Evolutionary conservation across 2,113 vertebrate species (phyloP).

Genomic region (Thryonomys swinderianus): DNA sequence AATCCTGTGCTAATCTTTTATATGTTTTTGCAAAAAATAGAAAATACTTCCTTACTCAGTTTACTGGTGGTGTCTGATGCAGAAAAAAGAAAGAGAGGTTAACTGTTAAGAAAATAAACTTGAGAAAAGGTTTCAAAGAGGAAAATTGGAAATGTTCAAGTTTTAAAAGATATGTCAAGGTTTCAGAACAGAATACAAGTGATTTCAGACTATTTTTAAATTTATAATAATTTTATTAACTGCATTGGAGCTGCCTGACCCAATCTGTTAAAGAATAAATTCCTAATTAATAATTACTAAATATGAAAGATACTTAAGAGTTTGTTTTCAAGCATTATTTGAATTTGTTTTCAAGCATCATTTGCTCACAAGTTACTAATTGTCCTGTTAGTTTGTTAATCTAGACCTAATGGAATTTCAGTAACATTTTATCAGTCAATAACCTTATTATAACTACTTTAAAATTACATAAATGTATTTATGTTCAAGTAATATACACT

Average conservation of each 20-base stretch:
- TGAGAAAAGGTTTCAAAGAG: slow-evolving; percentile 2
- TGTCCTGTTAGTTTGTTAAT: slow-evolving; percentile 59
- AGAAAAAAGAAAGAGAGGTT: neutral
- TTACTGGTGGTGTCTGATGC: neutral
- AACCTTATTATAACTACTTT: slow-evolving; percentile 49
- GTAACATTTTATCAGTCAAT: slow-evolving; percentile 33
- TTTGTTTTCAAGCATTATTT: slow-evolving; percentile 58
- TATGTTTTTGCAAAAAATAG: slow-evolving; percentile 9
- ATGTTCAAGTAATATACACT: slow-evolving; percentile 38
- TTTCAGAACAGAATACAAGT: slow-evolving; percentile 58
- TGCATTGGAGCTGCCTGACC: slow-evolving; percentile 41
- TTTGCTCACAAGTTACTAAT: slow-evolving; percentile 57
- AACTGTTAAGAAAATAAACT: slow-evolving; percentile 37
- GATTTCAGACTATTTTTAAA: slow-evolving; percentile 59
- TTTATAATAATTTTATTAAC: slow-evolving; percentile 66
- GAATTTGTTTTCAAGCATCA: slow-evolving; percentile 57
- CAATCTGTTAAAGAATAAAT: slow-evolving; percentile 47
- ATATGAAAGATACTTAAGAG: slow-evolving; percentile 25
- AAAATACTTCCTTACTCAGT: slow-evolving; percentile 1
- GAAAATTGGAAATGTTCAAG: slow-evolving; percentile 34
- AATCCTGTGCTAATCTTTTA: neutral
- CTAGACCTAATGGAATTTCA: slow-evolving; percentile 19
- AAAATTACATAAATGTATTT: slow-evolving; percentile 59
- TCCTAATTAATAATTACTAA: slow-evolving; percentile 67
- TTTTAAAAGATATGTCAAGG: slow-evolving; percentile 57